Base-by-base conservation (phyloP, 2,113 vertebrate species). In the Crotalus viridis region DNA sequence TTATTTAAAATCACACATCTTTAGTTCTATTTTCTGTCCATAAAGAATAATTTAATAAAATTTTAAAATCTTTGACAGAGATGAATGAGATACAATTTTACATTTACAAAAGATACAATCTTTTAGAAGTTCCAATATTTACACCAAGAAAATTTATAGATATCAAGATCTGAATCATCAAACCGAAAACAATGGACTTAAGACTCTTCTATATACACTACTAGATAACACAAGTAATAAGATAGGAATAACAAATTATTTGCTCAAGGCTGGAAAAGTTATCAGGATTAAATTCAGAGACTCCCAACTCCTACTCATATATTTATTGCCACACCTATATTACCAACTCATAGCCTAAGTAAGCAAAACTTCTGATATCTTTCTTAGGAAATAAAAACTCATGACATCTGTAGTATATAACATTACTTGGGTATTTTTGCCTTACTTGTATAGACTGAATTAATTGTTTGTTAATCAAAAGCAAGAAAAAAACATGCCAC, bases 161-260 rank as follows among this genome's bases (percentile, higher is more conserved):
- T 7, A 1, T 91, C 81, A 93, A n/a, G 90, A 7, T 57, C 59
- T 90, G 15, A 57, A 54, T 5, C 92, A 28, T 10, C 55, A 48
- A 88, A 85, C 0, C 59, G 85, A 86, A 94, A 26, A 28, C 28
- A 26, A 0, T 39, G 87, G 3, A 90, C 46, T 46, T 85, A 93
- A 48, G 89, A 90, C 48, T 81, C 88, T 94, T 81, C 90, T 93
- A 94, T 55, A 21, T 57, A 95, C 39, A 10, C 2, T 91, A 10
- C 1, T 89, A 94, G 88, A 69, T 94, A 96, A 96, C 94, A 96
- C 95, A 95, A 95, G 94, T 93, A 86, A 92, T 94, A 93, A 95
- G 46, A 21, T 92, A 97, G 91, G 90, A 93, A 92, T 69, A 22
- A 1, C 86, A 96, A 95, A 90, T 43, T 95, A 94, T 95, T 95